A percentile compares a stretch with the other conserved stretches of the same genome.
phyloP scores from a whole-genome alignment of 2,113 vertebrate species.

The Pitta sordida region DNA sequence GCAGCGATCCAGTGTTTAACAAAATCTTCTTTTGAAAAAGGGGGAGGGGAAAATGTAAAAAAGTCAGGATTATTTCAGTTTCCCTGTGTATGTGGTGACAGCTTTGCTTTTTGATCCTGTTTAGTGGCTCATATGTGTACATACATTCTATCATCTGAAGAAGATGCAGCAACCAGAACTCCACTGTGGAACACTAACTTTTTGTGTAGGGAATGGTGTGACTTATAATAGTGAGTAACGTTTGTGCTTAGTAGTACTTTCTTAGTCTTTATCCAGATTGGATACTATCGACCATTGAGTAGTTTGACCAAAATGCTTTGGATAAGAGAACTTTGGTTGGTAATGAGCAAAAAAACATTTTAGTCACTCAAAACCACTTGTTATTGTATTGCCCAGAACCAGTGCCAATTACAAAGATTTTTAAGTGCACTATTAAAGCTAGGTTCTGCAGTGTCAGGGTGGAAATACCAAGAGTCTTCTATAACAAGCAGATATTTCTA shows the following conservation, averaged over 20 bases:
- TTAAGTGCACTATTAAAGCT: background rate
- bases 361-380: background rate
- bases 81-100: background rate
- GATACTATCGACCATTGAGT: background rate
- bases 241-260: background rate
- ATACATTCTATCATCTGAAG: background rate
- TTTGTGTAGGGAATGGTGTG: background rate
- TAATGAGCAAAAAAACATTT: background rate
- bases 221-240: background rate
- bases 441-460: background rate
- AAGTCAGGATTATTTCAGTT: background rate
- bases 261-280: background rate
- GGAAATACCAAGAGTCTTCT: background rate
- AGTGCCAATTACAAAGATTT: background rate
- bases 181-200: background rate
- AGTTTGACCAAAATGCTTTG: background rate
- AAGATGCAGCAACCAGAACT: background rate
- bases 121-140: background rate
- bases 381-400: background rate
- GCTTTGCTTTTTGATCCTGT: background rate
- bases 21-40: background rate
- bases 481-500: background rate
- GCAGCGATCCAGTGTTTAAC: background rate
- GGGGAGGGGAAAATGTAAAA: background rate
- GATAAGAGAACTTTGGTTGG: background rate